phyloP scores from a whole-genome alignment of 2,888 invertebrate species.

The Diarsia mendica region DNA sequence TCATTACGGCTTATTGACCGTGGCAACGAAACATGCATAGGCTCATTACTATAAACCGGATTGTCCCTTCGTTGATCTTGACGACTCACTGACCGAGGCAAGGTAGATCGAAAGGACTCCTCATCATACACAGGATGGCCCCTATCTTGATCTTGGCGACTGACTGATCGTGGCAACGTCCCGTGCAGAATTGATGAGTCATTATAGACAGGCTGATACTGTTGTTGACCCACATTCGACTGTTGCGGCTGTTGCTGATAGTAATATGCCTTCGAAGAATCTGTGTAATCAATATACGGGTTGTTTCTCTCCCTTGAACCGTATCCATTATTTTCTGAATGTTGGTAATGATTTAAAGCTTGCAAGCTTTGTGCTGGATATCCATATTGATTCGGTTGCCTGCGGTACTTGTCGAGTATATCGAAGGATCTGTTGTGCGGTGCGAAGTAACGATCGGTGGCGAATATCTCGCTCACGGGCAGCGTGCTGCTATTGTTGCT shows the following conservation, averaged over 20 bases:
- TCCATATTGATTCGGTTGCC: constrained; percentile 79
- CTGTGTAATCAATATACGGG: constrained; percentile 79
- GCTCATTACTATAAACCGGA: constrained; percentile 62
- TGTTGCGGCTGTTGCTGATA: constrained; percentile 64
- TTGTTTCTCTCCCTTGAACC: constrained; percentile 72
- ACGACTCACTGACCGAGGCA: constrained; percentile 76
- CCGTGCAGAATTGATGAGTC: constrained; percentile 74
- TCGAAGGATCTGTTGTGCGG: constrained; percentile 85
- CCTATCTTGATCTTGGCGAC: constrained; percentile 68
- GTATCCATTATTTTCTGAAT: constrained; percentile 72
- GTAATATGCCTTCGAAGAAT: constrained; percentile 71
- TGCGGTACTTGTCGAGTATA: constrained; percentile 82
- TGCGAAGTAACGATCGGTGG: constrained; percentile 82
- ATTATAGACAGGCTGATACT: constrained; percentile 78
- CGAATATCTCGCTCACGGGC: constrained; percentile 86
- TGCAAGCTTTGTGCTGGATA: constrained; percentile 87
- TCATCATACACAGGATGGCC: constrained; percentile 51
- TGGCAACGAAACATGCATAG: constrained; percentile 77
- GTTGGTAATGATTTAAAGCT: constrained; percentile 81
- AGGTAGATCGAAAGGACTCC: constrained; percentile 75
- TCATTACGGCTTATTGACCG: constrained; percentile 72
- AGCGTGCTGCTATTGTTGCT: constrained; percentile 80
- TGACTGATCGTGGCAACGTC: constrained; percentile 78
- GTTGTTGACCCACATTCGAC: constrained; percentile 69
- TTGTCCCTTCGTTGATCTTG: constrained; percentile 55